Conservation (phyloP, 1,140 invertebrate genomes). For the Saccostrea glomerata region DNA sequence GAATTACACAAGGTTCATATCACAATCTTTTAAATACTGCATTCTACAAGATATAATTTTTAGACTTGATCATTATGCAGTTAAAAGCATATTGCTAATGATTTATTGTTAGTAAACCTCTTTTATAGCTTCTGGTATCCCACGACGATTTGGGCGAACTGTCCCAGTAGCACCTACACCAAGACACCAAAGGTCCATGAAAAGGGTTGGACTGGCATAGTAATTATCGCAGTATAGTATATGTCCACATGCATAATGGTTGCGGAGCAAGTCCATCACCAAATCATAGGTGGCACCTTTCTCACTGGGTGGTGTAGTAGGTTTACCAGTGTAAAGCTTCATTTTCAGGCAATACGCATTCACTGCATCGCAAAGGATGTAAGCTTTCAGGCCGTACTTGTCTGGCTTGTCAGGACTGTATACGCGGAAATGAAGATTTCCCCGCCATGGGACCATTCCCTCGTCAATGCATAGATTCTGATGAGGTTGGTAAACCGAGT, state of each 20-base stretch:
- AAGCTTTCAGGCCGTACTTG: constrained; percentile 66
- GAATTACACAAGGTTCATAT: too few species aligned
- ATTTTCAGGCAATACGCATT: constrained; percentile 58
- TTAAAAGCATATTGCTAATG: too few species aligned
- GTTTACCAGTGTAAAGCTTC: constrained; percentile 57
- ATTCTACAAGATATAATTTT: too few species aligned
- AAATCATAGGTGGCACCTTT: constrained; percentile 50
- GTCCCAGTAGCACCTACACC: constrained; percentile 53
- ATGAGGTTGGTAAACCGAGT: constrained; percentile 33
- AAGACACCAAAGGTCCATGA: constrained; percentile 39
- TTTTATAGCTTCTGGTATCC: constrained; percentile 49
- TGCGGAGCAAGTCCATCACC: constrained; percentile 48
- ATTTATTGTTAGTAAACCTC: constrained; percentile 34
- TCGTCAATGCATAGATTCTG: constrained; percentile 63
- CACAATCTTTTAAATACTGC: too few species aligned
- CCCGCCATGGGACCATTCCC: constrained; percentile 61
- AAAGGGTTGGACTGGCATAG: constrained; percentile 51
- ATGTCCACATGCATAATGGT: constrained; percentile 24
- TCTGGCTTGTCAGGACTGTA: constrained; percentile 65
- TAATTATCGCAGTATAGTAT: constrained; percentile 17
- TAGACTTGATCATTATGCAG: too few species aligned
- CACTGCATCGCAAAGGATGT: constrained; percentile 56
- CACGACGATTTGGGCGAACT: constrained; percentile 47
- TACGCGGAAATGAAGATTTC: constrained; percentile 38
- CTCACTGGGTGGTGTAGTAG: neutral